phyloP scores from a whole-genome alignment of 2,797 vertebrate species.

The Synaphobranchus kaupii region DNA sequence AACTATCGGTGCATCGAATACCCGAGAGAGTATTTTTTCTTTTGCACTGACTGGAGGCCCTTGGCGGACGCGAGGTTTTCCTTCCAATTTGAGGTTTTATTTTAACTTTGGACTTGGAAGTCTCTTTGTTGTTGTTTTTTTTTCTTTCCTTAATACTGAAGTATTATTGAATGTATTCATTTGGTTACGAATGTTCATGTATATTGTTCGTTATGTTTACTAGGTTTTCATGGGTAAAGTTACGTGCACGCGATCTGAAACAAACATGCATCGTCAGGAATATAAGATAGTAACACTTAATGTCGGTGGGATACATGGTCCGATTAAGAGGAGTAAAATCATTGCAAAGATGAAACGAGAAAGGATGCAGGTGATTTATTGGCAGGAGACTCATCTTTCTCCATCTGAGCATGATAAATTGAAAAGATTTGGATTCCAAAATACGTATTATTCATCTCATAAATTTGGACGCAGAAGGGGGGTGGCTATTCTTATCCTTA shows the following conservation, averaged over 20 bases:
- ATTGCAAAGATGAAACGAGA: not conserved
- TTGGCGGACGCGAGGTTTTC: not conserved
- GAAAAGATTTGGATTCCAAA: no score
- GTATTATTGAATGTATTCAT: no score
- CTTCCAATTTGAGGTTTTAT: not conserved
- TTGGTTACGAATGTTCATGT: no score
- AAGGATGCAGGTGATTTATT: not conserved
- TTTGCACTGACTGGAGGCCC: not conserved
- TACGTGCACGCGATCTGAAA: not conserved
- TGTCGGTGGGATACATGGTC: not conserved
- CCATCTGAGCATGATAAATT: no score
- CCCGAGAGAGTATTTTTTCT: no score
- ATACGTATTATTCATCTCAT: no score
- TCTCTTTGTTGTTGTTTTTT: not conserved
- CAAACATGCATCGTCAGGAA: not conserved
- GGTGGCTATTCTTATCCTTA: no score
- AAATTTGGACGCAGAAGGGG: no score
- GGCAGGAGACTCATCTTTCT: not conserved
- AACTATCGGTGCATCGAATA: not conserved
- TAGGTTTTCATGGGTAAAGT: not conserved
- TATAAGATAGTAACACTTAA: not conserved
- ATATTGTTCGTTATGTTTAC: not conserved
- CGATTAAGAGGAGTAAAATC: not conserved
- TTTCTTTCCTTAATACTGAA: not conserved
- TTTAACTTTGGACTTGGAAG: not conserved